A percentile compares a stretch with the other conserved stretches of the same genome.
phyloP scores from a whole-genome alignment of 2,797 vertebrate species.

The Phataginus tricuspis region DNA sequence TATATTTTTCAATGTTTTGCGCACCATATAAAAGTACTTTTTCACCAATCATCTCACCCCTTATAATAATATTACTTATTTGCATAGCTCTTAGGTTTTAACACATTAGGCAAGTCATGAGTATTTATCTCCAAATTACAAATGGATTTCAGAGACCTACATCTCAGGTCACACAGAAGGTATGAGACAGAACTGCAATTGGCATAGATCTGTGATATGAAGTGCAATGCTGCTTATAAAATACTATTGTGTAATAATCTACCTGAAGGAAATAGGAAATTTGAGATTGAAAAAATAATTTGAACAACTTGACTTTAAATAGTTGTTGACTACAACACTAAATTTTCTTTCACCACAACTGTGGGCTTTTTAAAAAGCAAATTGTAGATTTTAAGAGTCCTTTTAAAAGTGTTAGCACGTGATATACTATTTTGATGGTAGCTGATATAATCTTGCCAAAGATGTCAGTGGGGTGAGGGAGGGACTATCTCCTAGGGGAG shows the following conservation, averaged over 20 bases:
- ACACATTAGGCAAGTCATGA: background rate
- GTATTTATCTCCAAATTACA: background rate
- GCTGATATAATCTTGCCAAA: background rate
- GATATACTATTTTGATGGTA: background rate
- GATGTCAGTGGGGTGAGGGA: fast-evolving
- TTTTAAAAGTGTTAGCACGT: background rate
- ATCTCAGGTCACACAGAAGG: background rate
- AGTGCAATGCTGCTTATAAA: background rate
- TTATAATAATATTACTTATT: background rate
- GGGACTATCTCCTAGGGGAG: background rate
- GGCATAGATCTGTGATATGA: background rate
- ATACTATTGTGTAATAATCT: background rate
- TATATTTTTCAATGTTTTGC: background rate
- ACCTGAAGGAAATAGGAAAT: background rate
- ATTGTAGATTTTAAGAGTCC: background rate
- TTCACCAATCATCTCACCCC: background rate
- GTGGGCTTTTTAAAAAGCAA: background rate
- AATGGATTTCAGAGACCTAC: background rate
- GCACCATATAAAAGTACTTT: background rate
- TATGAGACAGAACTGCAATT: background rate
- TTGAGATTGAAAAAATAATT: background rate
- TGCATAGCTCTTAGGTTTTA: background rate
- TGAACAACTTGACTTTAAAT: background rate
- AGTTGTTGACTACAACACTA: background rate
- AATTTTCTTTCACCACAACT: background rate